Evolutionary conservation across 2,797 vertebrate species (phyloP).

Genomic region (Decapterus maruadsi): DNA sequence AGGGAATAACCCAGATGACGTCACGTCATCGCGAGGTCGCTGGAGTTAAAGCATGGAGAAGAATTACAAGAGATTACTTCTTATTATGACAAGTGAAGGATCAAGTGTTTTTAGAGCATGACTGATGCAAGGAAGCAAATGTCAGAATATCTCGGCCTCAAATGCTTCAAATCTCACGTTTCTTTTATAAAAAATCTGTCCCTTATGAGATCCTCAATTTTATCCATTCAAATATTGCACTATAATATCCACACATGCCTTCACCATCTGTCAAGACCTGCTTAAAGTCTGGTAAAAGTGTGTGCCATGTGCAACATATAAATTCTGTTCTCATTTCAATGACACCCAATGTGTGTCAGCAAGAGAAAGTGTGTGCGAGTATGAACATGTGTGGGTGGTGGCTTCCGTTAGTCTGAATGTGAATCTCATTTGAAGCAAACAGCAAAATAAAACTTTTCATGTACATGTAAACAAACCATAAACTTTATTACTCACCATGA

Average conservation of each 20-base stretch:
- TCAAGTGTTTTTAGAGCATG: conserved; percentile 5
- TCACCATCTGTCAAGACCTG: conserved; percentile 37
- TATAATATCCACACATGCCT: conserved; percentile 3
- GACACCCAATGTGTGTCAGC: conserved; percentile 29
- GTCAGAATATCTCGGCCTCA: neutral
- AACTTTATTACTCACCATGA: conserved; percentile 90
- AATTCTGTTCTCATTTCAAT: conserved; percentile 29
- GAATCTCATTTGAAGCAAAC: conserved; percentile 4
- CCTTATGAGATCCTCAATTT: neutral
- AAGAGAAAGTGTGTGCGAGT: conserved; percentile 16
- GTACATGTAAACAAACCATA: conserved; percentile 47
- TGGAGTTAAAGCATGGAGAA: neutral
- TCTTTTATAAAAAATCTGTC: neutral
- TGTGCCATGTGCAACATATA: conserved; percentile 9
- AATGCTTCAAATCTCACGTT: conserved; percentile 2
- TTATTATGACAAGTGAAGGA: neutral
- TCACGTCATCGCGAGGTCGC: neutral
- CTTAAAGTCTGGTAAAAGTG: conserved; percentile 21
- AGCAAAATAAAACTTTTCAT: conserved; percentile 2
- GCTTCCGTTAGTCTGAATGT: conserved; percentile 11
- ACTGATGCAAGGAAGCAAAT: neutral
- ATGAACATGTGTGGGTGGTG: conserved; percentile 31
- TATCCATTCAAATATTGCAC: conserved; percentile 3
- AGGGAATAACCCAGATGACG: conserved; percentile 1
- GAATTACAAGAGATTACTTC: neutral